phyloP scores from a whole-genome alignment of 1,140 invertebrate genomes.

The Oreohelix idahoensis region DNA sequence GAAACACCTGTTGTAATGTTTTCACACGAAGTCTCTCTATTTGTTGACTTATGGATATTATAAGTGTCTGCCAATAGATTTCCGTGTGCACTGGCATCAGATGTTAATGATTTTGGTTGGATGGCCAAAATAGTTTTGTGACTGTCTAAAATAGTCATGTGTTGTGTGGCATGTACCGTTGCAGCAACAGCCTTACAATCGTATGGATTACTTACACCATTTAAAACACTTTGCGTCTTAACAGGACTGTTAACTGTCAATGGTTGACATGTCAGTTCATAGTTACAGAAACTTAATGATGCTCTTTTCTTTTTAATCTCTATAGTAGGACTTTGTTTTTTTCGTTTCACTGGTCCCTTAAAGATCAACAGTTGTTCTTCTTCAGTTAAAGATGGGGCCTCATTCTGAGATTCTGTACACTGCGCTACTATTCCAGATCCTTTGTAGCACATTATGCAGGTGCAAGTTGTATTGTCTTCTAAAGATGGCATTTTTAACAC shows the following conservation, averaged over 20 bases:
- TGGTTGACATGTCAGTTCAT: neutral
- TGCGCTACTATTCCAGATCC: neutral
- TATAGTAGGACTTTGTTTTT: neutral
- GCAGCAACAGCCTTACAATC: neutral
- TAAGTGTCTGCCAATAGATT: neutral
- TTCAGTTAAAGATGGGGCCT: neutral
- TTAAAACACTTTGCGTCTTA: neutral
- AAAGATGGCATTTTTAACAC: neutral
- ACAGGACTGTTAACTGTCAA: neutral
- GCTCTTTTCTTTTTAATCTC: neutral
- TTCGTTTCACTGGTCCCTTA: neutral
- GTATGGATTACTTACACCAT: neutral
- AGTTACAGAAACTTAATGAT: too few relatives aligned
- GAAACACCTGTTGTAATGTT: neutral
- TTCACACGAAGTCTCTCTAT: neutral
- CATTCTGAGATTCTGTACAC: neutral
- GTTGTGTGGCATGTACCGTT: neutral
- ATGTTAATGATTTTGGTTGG: neutral
- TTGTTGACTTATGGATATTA: neutral
- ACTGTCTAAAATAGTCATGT: neutral
- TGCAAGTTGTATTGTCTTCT: neutral
- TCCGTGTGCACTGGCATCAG: neutral
- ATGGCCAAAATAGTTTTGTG: neutral
- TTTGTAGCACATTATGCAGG: constrained; percentile 37
- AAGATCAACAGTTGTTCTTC: neutral